A percentile compares a stretch with the other conserved stretches of the same genome.
Evolutionary conservation across 2,888 invertebrate species (phyloP).

Genomic region (Cheilosia impressa): DNA sequence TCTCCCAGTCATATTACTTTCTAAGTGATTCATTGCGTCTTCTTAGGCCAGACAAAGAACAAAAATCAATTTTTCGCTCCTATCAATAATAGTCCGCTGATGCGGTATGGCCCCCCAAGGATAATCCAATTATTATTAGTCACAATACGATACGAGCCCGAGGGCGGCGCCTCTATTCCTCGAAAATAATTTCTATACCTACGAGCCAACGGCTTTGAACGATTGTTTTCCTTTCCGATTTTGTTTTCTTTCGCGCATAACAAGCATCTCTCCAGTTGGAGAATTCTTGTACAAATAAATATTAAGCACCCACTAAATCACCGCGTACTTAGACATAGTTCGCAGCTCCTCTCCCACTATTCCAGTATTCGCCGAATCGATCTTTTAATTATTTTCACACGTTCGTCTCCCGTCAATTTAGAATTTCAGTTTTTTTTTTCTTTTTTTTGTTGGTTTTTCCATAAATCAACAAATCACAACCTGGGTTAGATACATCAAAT

Average conservation of each 20-base stretch:
- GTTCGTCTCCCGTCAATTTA: conserved; percentile 51
- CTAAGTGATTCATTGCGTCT: too few species aligned
- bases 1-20: too few species aligned
- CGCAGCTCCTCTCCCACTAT: neutral
- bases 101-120: conserved; percentile 48
- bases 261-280: conserved; percentile 46
- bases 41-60: neutral
- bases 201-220: conserved; percentile 50
- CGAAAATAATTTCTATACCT: conserved; percentile 32
- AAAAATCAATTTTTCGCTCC: conserved; percentile 50
- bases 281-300: conserved; percentile 60
- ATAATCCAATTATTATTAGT: conserved; percentile 69
- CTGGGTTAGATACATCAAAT: conserved; percentile 40
- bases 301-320: conserved; percentile 46
- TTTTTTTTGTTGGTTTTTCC: neutral
- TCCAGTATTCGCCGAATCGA: conserved; percentile 37
- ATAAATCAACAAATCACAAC: conserved; percentile 41
- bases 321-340: conserved; percentile 13
- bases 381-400: conserved; percentile 67
- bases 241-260: conserved; percentile 10
- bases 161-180: conserved; percentile 54
- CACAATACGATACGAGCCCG: conserved; percentile 14
- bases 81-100: conserved; percentile 47
- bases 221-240: conserved; percentile 14
- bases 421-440: neutral